These are phyloP conservation scores for Orientallactaga bullata DNA, from an alignment of 2,113 vertebrate genomes.

Conservation along the genomic window DNA sequence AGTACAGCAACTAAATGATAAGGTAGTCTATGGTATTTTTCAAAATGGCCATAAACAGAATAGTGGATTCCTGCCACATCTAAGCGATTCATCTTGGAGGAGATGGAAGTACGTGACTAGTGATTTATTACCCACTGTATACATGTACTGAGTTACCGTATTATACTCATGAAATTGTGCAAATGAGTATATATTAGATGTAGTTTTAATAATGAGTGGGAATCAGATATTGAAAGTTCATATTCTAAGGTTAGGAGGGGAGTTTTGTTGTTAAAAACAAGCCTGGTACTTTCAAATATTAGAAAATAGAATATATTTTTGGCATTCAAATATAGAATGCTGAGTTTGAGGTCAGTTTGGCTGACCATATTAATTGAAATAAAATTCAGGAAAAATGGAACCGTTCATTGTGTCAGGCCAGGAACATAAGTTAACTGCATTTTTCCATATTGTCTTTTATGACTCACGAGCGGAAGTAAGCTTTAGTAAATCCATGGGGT, in stretches of 20 bases:
- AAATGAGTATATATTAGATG: neutral
- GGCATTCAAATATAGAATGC: slow-evolving; percentile 8
- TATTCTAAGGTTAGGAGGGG: neutral
- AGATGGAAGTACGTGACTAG: too few relatives aligned
- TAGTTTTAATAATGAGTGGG: neutral
- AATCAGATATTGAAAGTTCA: slow-evolving; percentile 38
- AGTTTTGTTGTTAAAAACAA: neutral
- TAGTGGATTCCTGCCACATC: neutral
- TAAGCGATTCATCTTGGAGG: neutral
- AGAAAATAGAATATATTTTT: slow-evolving; percentile 19
- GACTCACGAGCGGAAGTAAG: slow-evolving; percentile 15
- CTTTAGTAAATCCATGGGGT: neutral
- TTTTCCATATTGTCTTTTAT: slow-evolving; percentile 60
- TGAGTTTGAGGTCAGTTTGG: slow-evolving; percentile 63
- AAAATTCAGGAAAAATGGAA: slow-evolving; percentile 66
- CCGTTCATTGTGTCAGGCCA: slow-evolving; percentile 43
- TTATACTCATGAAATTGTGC: too few relatives aligned
- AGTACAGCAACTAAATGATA: neutral
- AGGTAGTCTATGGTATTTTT: neutral
- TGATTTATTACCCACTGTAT: neutral
- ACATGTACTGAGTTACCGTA: neutral
- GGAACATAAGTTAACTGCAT: neutral
- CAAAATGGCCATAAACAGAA: neutral
- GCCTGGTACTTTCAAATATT: neutral
- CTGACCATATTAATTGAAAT: slow-evolving; percentile 42